Percentiles rank a stretch among this genome's conserved stretches.
These are phyloP conservation scores for Rutpela maculata DNA, from an alignment of 2,888 invertebrate genomes.

Conservation along the genomic window DNA sequence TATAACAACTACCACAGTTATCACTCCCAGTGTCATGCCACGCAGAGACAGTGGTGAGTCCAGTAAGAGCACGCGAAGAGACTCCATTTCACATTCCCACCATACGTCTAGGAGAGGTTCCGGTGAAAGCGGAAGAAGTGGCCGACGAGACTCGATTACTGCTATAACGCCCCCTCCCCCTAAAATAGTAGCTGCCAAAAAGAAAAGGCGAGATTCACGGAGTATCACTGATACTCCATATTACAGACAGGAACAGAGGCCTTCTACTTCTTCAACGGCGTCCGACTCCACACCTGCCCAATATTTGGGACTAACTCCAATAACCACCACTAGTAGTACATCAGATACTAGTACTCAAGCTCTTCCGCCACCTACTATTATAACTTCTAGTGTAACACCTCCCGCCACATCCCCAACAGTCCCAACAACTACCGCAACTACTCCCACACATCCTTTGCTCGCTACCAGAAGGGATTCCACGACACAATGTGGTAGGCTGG, in stretches of 20 bases:
- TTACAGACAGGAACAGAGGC: conserved; percentile 81
- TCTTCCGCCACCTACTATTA: conserved; percentile 85
- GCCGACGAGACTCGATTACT: conserved; percentile 82
- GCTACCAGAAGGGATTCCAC: conserved; percentile 86
- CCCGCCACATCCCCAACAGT: conserved; percentile 87
- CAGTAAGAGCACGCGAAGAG: conserved; percentile 74
- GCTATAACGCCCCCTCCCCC: conserved; percentile 76
- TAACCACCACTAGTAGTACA: conserved; percentile 52
- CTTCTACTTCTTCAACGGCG: conserved; percentile 83
- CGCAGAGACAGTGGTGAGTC: conserved; percentile 75
- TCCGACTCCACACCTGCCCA: conserved; percentile 81
- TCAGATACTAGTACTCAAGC: conserved; percentile 79
- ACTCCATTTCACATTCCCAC: conserved; percentile 78
- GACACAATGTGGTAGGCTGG: conserved; percentile 85
- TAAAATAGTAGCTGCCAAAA: conserved; percentile 79
- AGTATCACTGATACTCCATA: conserved; percentile 76
- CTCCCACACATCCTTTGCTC: conserved; percentile 75
- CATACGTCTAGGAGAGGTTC: conserved; percentile 81
- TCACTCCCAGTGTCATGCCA: conserved; percentile 69
- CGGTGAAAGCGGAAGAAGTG: conserved; percentile 80
- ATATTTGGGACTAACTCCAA: conserved; percentile 47
- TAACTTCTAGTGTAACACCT: conserved; percentile 89
- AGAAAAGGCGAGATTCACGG: conserved; percentile 78
- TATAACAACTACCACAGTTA: conserved; percentile 76
- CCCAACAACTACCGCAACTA: conserved; percentile 73